These are phyloP conservation scores for Ormia ochracea DNA, from an alignment of 2,888 invertebrate genomes.

Conservation along the genomic window DNA sequence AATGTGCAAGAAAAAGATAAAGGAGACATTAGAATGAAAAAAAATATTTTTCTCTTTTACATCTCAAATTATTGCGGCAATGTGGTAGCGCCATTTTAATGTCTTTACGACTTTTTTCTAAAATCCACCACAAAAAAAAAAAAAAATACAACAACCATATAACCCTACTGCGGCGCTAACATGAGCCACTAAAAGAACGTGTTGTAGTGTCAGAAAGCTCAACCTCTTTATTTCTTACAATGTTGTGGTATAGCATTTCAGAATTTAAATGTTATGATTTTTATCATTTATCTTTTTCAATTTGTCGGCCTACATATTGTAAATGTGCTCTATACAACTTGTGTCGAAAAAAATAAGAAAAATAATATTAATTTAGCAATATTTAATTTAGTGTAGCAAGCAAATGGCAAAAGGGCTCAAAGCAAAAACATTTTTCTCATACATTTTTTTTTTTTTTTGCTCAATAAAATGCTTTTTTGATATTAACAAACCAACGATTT, in stretches of 20 bases:
- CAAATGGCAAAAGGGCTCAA: background rate
- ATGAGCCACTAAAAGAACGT: background rate
- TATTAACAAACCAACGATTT: constrained; percentile 10
- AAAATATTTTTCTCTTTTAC: too few relatives aligned
- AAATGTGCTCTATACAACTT: background rate
- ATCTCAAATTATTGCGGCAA: too few relatives aligned
- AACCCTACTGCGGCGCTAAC: background rate
- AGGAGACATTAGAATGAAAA: too few relatives aligned
- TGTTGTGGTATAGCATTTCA: constrained; percentile 31
- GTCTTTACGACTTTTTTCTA: background rate
- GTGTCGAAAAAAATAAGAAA: background rate
- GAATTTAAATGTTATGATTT: constrained; percentile 29
- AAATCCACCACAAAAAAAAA: background rate
- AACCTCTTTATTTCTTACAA: constrained; percentile 2
- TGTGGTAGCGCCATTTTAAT: background rate
- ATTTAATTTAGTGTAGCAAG: background rate
- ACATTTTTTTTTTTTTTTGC: background rate
- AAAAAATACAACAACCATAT: background rate
- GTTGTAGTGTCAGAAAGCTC: background rate
- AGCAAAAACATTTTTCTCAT: background rate
- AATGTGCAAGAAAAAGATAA: too few relatives aligned
- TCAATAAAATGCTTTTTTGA: constrained; percentile 13
- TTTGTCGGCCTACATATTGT: constrained; percentile 6
- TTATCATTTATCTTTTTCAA: background rate
- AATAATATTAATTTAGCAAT: constrained; percentile 27